phyloP scores from a whole-genome alignment of 1,140 invertebrate genomes.

The Cherax destructor region DNA sequence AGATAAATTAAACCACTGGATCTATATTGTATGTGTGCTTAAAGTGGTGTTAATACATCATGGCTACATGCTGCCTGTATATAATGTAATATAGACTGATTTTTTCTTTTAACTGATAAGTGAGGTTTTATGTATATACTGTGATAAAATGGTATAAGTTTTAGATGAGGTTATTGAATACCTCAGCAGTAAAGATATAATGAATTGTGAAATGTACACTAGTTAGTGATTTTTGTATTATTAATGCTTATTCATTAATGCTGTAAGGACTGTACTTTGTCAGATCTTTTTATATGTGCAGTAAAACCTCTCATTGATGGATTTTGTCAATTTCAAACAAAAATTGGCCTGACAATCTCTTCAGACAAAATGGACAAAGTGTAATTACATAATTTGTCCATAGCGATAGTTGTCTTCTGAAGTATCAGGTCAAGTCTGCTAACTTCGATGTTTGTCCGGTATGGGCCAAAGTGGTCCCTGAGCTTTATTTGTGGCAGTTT shows the following conservation, averaged over 20 bases:
- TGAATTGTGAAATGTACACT: slow-evolving; percentile 6
- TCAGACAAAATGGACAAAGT: too few species aligned
- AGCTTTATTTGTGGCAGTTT: too few species aligned
- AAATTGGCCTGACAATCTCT: too few species aligned
- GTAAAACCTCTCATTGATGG: too few species aligned
- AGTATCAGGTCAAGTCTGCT: too few species aligned
- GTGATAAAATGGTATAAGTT: slow-evolving; percentile 27
- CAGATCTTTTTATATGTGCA: too few species aligned
- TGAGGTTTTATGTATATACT: slow-evolving; percentile 37
- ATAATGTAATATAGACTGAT: slow-evolving; percentile 23
- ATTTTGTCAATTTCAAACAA: too few species aligned
- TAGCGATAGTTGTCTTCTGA: too few species aligned
- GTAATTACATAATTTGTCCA: too few species aligned
- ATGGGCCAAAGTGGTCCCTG: too few species aligned
- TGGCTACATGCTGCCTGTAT: slow-evolving; percentile 23
- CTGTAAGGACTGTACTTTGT: too few species aligned
- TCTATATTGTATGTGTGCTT: slow-evolving; percentile 10
- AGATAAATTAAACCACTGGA: background rate
- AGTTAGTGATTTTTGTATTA: slow-evolving; percentile 18
- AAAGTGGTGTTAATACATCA: background rate
- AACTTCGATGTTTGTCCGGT: too few species aligned
- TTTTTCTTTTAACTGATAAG: slow-evolving; percentile 23
- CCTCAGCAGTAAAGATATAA: slow-evolving; percentile 1
- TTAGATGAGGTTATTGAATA: slow-evolving; percentile 5
- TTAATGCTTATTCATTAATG: background rate